Conservation (phyloP, 2,888 invertebrate genomes). For the Omphaloscelis lunosa region DNA sequence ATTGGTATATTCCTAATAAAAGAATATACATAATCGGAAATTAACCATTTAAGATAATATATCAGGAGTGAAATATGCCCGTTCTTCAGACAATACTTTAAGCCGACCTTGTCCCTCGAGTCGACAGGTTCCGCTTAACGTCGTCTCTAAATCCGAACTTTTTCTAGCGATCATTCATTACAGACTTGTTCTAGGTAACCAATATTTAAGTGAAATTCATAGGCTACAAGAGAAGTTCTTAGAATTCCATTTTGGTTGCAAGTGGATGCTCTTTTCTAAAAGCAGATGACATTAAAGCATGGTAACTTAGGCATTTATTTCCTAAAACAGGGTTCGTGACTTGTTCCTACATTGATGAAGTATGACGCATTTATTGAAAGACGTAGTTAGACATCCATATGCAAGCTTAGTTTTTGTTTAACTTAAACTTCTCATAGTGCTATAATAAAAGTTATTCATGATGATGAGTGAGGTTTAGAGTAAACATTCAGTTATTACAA, state of each 20-base stretch:
- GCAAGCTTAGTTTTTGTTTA: neutral
- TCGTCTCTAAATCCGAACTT: slow-evolving; percentile 29
- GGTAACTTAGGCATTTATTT: neutral
- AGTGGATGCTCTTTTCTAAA: neutral
- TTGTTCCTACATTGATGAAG: neutral
- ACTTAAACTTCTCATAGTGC: neutral
- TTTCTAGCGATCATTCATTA: slow-evolving; percentile 48
- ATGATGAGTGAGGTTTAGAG: neutral
- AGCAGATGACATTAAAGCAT: neutral
- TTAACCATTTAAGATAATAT: slow-evolving; percentile 6
- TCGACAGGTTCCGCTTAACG: slow-evolving; percentile 21
- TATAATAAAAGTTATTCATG: neutral
- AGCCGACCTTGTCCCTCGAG: slow-evolving; percentile 26
- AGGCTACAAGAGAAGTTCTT: slow-evolving; percentile 2
- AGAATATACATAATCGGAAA: neutral
- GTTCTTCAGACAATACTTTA: slow-evolving; percentile 38
- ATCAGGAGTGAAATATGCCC: slow-evolving; percentile 28
- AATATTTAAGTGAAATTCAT: slow-evolving; percentile 14
- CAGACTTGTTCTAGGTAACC: slow-evolving; percentile 18
- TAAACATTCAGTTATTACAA: neutral
- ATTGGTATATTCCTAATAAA: neutral
- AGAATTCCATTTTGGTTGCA: slow-evolving; percentile 12
- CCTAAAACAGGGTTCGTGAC: neutral
- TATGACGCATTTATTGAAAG: neutral
- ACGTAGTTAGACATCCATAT: too few relatives aligned